Conservation (phyloP, 2,113 vertebrate species). For the Reinhardtius hippoglossoides region DNA sequence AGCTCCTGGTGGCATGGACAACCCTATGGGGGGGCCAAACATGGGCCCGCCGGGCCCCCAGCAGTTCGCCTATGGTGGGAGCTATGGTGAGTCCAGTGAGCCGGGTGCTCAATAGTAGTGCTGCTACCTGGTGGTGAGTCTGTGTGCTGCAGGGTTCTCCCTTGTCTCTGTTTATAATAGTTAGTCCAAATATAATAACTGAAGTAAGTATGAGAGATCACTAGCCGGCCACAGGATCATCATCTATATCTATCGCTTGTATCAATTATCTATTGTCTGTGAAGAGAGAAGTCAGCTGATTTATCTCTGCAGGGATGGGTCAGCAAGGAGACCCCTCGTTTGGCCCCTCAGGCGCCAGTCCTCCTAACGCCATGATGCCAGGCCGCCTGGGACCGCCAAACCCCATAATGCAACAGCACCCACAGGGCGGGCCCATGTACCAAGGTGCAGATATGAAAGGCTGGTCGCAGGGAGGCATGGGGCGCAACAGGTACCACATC, state of each 20-base stretch:
- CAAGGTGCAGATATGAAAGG: constrained; percentile 94
- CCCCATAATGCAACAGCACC: constrained; percentile 92
- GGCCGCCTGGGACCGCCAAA: constrained; percentile 92
- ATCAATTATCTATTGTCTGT: constrained; percentile 4
- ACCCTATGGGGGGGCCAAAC: constrained; percentile 85
- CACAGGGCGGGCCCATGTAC: constrained; percentile 90
- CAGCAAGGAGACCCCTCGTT: constrained; percentile 93
- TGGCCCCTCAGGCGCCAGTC: constrained; percentile 87
- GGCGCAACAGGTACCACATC: constrained; percentile 85
- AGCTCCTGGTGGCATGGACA: constrained; percentile 93
- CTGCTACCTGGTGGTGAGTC: constrained; percentile 64
- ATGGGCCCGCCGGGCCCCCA: constrained; percentile 92
- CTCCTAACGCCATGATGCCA: constrained; percentile 90
- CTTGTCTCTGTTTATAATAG: too few relatives aligned
- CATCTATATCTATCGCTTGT: background rate
- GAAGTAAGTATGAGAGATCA: background rate
- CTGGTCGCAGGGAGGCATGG: constrained; percentile 91
- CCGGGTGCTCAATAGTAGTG: constrained; percentile 1
- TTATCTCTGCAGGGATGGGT: constrained; percentile 85
- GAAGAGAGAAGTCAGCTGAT: constrained; percentile 8
- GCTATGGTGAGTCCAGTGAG: constrained; percentile 86
- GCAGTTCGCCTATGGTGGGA: constrained; percentile 91
- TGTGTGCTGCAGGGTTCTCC: constrained; percentile 9
- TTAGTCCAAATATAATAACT: background rate
- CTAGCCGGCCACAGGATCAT: background rate